Evolutionary conservation across 2,888 invertebrate genomes (phyloP).

Genomic region (Aplocera efformata): DNA sequence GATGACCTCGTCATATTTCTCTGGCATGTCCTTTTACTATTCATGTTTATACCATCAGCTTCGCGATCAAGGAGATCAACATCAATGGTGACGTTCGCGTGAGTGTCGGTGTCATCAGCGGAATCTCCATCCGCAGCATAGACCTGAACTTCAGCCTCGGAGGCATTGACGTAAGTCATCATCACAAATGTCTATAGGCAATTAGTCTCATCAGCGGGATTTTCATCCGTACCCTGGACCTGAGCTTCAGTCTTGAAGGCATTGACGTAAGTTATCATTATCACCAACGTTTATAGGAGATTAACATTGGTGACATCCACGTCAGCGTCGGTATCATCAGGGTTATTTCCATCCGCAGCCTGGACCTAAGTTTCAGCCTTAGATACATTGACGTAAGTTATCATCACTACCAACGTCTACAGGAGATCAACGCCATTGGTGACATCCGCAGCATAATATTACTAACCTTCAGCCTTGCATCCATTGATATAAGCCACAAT

Average conservation of each 20-base stretch:
- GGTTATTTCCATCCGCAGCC: constrained; percentile 42
- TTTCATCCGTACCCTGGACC: constrained; percentile 34
- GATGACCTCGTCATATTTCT: too few relatives aligned
- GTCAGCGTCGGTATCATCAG: constrained; percentile 43
- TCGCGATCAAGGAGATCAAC: constrained; percentile 35
- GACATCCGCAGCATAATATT: constrained; percentile 44
- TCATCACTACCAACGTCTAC: too few relatives aligned
- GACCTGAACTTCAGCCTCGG: constrained; percentile 37
- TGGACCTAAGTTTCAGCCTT: constrained; percentile 38
- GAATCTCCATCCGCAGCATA: constrained; percentile 42
- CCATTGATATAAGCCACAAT: constrained; percentile 43
- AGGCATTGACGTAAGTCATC: constrained; percentile 39
- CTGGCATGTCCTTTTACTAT: too few relatives aligned
- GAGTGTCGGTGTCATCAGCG: constrained; percentile 43
- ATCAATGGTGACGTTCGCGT: constrained; percentile 36
- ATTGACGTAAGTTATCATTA: constrained; percentile 46
- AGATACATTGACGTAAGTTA: constrained; percentile 41
- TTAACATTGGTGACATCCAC: constrained; percentile 37
- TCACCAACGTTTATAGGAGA: too few relatives aligned
- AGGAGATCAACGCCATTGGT: constrained; percentile 43
- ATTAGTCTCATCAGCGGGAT: constrained; percentile 50
- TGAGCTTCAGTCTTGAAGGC: constrained; percentile 38
- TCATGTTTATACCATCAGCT: constrained; percentile 35
- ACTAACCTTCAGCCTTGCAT: constrained; percentile 37
- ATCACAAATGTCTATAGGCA: too few relatives aligned